Conservation (phyloP, 1,140 invertebrate species). For the Leptinotarsa lineolata region DNA sequence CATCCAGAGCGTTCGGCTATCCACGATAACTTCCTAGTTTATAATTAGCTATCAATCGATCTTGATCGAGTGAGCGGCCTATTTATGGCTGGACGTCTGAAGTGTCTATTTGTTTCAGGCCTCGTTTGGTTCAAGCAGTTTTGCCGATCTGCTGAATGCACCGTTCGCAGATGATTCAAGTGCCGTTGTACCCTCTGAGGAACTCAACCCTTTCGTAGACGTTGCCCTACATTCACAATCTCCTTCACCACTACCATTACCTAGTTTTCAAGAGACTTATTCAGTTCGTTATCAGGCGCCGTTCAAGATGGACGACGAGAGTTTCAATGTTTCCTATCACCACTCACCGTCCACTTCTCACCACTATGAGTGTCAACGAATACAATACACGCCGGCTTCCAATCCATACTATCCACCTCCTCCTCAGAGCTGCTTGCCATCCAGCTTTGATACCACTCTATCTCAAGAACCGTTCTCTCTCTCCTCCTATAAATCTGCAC, state of each 20-base stretch:
- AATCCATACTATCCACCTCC: slow-evolving; percentile 62
- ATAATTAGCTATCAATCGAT: slow-evolving; percentile 37
- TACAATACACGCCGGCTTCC: slow-evolving; percentile 58
- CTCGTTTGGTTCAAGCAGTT: slow-evolving; percentile 67
- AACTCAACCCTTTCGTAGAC: slow-evolving; percentile 54
- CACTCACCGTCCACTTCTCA: slow-evolving; percentile 56
- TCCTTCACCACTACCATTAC: slow-evolving; percentile 65
- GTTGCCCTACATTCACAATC: slow-evolving; percentile 50
- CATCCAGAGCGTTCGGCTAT: no score
- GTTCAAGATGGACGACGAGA: slow-evolving; percentile 80
- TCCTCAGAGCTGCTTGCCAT: slow-evolving; percentile 57
- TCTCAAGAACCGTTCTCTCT: slow-evolving; percentile 66
- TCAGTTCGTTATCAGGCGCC: slow-evolving; percentile 69
- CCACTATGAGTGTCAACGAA: slow-evolving; percentile 68
- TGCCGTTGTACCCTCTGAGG: slow-evolving; percentile 49
- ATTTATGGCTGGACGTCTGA: slow-evolving; percentile 2
- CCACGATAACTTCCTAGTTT: background rate
- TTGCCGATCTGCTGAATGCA: slow-evolving; percentile 66
- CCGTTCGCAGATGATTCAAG: slow-evolving; percentile 61
- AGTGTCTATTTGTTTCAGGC: slow-evolving; percentile 56
- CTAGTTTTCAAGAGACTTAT: slow-evolving; percentile 86
- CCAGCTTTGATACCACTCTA: slow-evolving; percentile 59
- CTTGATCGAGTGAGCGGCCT: slow-evolving; percentile 23
- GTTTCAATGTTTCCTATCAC: slow-evolving; percentile 65
- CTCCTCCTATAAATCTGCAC: slow-evolving; percentile 63